Evolutionary conservation across 2,113 vertebrate genomes (phyloP), one percentile per base, ranked within the genome.

Genomic region (Meleagris gallopavo): DNA sequence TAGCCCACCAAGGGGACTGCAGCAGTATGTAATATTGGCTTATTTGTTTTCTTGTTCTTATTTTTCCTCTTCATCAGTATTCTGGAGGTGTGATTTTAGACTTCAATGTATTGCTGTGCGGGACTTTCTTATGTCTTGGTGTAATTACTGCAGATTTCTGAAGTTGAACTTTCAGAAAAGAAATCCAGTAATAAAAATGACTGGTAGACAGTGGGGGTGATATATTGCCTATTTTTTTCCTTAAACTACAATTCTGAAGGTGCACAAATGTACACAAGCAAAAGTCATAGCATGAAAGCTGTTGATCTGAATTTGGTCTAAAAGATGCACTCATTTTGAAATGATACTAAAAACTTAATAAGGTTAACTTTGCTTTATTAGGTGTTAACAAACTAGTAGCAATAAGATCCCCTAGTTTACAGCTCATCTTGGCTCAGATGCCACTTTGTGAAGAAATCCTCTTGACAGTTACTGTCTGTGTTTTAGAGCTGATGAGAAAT

Each of bases 1-100:
- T 96, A 95, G 97, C 97, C 97, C 97, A 97, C 97, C 95, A 94
- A 94, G 91, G 98, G 96, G 92, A 97, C 95, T 96, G 93, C 88
- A 90, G 94, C 88, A 94, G 86, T 96, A 91, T 96, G 92, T 93
- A 97, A 97, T 97, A 97, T 95, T 90, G 96, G 84, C 87, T 97
- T 97, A 96, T 98, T 97, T 97, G 96, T 96, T 97, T 97, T 88
- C 93, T 94, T 34, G 11, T 77, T 64, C 92, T 84, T 93, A 69
- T 92, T 96, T 95, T 84, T 87, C 83, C 67, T 83, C 96, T 95
- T 95, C 87, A 96, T 96, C 89, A 84, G 89, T 96, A 97, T 97
- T 96, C 94, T 88, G 94, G 88, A 97, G 94, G 91, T 96, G 82
- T 95, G 91, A 77, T 92, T 97, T 97, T 83, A 94, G 91, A 86